These are phyloP conservation scores for Tapirus terrestris DNA, from an alignment of 2,113 vertebrate genomes.

Conservation along the genomic window DNA sequence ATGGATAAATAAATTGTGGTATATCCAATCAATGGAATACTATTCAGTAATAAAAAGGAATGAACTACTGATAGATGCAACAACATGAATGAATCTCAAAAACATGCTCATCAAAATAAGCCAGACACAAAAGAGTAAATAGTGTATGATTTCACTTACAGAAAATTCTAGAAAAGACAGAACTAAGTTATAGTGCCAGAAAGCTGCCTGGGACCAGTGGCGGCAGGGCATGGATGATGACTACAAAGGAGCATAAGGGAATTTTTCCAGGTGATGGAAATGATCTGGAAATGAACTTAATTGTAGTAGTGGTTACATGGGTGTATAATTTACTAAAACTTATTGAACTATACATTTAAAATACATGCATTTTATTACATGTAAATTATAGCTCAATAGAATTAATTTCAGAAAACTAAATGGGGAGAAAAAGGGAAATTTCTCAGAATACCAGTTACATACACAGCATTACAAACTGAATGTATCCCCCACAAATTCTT, in stretches of 20 bases:
- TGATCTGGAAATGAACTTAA: not conserved
- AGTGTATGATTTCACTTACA: not conserved
- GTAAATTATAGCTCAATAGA: not conserved
- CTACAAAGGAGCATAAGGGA: not conserved
- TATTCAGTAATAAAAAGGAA: not conserved
- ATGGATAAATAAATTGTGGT: not conserved
- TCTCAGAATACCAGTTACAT: not conserved
- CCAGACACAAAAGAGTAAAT: not conserved
- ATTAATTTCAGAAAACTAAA: conserved; percentile 21
- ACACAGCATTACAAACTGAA: not conserved
- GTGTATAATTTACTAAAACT: not conserved
- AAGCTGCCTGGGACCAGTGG: not conserved
- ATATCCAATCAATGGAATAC: not conserved
- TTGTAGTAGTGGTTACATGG: not conserved
- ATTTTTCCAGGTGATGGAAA: not conserved
- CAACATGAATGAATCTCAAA: not conserved
- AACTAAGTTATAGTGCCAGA: not conserved
- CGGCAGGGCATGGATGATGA: not conserved
- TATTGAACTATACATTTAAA: not conserved
- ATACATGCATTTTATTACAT: not conserved
- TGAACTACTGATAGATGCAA: not conserved
- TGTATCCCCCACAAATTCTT: not conserved
- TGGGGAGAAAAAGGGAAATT: not conserved
- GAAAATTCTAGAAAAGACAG: not conserved
- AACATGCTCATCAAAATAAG: not conserved